Evolutionary conservation across 2,113 vertebrate genomes (phyloP).

Genomic region (Gracilinanus agilis): DNA sequence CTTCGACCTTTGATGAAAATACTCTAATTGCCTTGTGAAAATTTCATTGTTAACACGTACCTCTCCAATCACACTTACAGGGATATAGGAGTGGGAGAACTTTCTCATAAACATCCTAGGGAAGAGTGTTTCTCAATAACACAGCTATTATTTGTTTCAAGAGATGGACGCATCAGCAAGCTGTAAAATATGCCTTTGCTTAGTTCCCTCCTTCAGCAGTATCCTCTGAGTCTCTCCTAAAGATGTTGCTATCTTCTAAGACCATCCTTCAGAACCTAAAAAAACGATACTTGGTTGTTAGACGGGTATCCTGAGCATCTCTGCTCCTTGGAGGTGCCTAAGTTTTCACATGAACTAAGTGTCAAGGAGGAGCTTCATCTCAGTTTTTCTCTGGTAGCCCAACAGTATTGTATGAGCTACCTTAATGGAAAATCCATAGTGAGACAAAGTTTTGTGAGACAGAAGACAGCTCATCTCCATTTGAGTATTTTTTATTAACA

Average conservation of each 20-base stretch:
- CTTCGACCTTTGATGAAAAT: not conserved
- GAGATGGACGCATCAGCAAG: not conserved
- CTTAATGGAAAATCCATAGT: too few species aligned
- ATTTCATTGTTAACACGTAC: not conserved
- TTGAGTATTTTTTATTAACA: not conserved
- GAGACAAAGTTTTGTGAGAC: too few species aligned
- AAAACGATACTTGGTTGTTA: not conserved
- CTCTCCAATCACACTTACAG: not conserved
- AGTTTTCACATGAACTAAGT: not conserved
- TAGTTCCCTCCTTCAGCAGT: not conserved
- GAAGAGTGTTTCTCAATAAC: not conserved
- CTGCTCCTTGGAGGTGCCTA: not conserved
- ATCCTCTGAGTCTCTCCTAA: not conserved
- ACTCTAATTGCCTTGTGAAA: not conserved
- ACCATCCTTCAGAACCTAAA: not conserved
- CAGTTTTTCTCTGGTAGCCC: too few species aligned
- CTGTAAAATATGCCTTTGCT: not conserved
- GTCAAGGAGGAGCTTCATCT: too few species aligned
- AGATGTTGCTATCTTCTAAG: not conserved
- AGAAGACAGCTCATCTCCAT: too few species aligned
- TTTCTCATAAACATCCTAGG: not conserved
- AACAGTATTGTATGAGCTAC: too few species aligned
- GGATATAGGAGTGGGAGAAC: not conserved
- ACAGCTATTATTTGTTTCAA: not conserved
- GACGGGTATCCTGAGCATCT: not conserved